Base-by-base conservation (phyloP, 2,888 invertebrate genomes). In the Schrankia costaestrigalis region DNA sequence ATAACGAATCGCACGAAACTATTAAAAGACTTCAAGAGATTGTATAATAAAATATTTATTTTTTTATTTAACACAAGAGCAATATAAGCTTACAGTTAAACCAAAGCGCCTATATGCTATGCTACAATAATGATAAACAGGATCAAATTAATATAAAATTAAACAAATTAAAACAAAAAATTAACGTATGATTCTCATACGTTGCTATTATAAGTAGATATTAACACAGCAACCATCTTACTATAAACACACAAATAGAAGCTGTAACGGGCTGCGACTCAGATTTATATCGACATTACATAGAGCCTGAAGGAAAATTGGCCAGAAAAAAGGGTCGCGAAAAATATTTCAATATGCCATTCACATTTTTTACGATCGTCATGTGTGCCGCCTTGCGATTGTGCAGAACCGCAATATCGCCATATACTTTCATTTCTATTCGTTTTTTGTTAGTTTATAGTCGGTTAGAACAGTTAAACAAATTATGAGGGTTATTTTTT, bases 291-390 rank as follows among this genome's bases (percentile, higher is more conserved):
- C 67, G 58, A 59, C 62, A 73, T 74, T 72, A 76, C 72, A 70
- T 58, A 54, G 70, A 69, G 61, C 65, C 66, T 63, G 61, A 66
- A 74, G 67, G 76, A 80, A 78, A 78, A 83, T 78, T 76, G 78
- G 67, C 59, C 70, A 61, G 55, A 59, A 59, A 76, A 22, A 79
- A 79, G 79, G 81, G 82, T 81, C 80, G 71, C 71, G 72, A 62
- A 69, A 74, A 83, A 84, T 83, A 83, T 84, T 84, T 82, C 83
- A 83, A 85, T 83, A 85, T 80, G 78, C 82, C 76, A 78, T 82
- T 81, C 79, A 70, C 76, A 79, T 82, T 83, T 23, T 81, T 81
- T 82, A 84, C 78, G 82, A 81, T 72, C 78, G 72, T 73, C 76
- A 75, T 81, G 78, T 76, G 81, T 69, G 77, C 63, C 65, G 69